Evolutionary conservation across 2,888 invertebrate genomes (phyloP).

Genomic region (Tachina fera): DNA sequence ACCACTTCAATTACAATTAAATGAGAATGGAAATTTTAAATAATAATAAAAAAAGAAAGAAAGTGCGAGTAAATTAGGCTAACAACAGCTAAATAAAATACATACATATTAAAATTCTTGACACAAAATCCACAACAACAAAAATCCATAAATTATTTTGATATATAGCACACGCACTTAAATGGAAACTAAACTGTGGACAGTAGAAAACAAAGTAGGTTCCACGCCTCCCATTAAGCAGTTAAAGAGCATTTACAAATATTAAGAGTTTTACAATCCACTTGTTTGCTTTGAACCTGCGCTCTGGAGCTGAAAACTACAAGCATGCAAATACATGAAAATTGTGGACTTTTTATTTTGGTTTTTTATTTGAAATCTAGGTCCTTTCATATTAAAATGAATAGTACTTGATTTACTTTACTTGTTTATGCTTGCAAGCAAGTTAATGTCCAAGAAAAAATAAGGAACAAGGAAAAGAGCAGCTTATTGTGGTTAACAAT

Average conservation of each 20-base stretch:
- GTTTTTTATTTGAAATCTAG: conserved; percentile 10
- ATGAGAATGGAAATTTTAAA: conserved; percentile 32
- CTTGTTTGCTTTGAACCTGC: conserved; percentile 48
- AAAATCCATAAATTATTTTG: conserved; percentile 42
- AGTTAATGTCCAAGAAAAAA: not conserved
- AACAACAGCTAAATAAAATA: conserved; percentile 2
- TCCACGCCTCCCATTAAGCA: not conserved
- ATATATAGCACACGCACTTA: not conserved
- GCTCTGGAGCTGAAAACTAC: not conserved
- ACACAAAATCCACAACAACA: conserved; percentile 21
- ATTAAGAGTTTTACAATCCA: conserved; percentile 55
- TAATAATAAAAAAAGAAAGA: not conserved
- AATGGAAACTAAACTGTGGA: not conserved
- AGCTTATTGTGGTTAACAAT: not conserved
- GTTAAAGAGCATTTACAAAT: not conserved
- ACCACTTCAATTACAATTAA: conserved; percentile 35
- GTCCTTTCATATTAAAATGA: conserved; percentile 23
- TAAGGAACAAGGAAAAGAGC: not conserved
- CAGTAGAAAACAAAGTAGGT: not conserved
- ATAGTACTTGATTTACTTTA: conserved; percentile 4
- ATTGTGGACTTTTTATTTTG: not conserved
- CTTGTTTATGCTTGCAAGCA: not conserved
- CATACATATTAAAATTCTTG: not conserved
- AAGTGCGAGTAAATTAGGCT: not conserved
- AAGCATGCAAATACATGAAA: not conserved